phyloP scores from a whole-genome alignment of 2,888 invertebrate genomes.

The Neelides folsomi region DNA sequence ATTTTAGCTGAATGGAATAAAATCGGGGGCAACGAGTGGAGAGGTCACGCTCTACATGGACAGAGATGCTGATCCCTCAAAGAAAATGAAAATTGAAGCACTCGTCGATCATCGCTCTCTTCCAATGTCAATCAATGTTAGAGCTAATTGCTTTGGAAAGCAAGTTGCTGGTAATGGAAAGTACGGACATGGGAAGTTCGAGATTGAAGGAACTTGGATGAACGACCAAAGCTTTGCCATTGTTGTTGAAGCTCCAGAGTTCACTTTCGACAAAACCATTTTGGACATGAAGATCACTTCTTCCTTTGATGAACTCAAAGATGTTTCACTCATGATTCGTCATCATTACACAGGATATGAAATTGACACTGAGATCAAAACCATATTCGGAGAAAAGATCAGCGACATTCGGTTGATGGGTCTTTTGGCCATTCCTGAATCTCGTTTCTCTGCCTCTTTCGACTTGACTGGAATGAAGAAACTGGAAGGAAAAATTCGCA shows the following conservation, averaged over 20 bases:
- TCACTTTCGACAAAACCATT: conserved; percentile 5
- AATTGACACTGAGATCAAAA: conserved; percentile 4
- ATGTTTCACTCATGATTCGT: conserved; percentile 1
- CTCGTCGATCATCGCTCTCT: conserved; percentile 11
- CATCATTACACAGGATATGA: conserved; percentile 6
- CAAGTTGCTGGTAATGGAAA: conserved; percentile 12
- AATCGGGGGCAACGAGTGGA: conserved; percentile 12
- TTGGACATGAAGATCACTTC: conserved; percentile 16
- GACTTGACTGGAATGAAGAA: conserved; percentile 7
- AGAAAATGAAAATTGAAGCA: conserved; percentile 24
- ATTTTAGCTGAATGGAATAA: conserved; percentile 21
- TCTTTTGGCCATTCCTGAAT: background rate
- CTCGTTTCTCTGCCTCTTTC: background rate
- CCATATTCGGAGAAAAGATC: conserved; percentile 5
- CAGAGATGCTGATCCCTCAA: conserved; percentile 26
- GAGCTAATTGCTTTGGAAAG: conserved; percentile 25
- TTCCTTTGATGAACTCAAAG: conserved; percentile 19
- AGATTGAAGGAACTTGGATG: conserved; percentile 14
- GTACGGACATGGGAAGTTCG: conserved; percentile 12
- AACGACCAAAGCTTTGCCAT: conserved; percentile 15
- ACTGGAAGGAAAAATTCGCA: background rate
- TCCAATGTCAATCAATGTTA: conserved; percentile 1
- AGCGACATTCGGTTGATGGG: background rate
- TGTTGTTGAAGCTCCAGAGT: conserved; percentile 5
- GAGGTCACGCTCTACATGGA: conserved; percentile 24